Evolutionary conservation across 1,140 invertebrate species (phyloP).

Genomic region (Colletes gigas): DNA sequence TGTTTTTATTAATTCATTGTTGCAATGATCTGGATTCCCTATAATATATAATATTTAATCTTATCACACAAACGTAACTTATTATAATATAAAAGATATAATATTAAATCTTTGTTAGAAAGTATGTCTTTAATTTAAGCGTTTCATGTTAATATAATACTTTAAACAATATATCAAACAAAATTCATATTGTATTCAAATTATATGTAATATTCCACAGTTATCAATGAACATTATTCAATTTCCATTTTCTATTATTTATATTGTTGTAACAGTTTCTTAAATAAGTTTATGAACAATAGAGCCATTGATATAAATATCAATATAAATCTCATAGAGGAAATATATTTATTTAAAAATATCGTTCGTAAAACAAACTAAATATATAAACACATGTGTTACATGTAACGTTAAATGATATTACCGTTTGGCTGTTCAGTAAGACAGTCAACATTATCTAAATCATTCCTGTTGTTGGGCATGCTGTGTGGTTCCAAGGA

Average conservation of each 20-base stretch:
- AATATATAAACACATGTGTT: neutral
- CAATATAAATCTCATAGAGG: neutral
- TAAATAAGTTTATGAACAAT: slow-evolving; percentile 30
- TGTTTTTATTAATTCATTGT: slow-evolving; percentile 62
- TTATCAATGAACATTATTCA: slow-evolving; percentile 1
- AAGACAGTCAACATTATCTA: slow-evolving; percentile 61
- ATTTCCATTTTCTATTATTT: neutral
- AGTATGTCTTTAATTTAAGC: neutral
- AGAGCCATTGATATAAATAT: slow-evolving; percentile 12
- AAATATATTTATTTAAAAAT: neutral
- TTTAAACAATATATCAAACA: neutral
- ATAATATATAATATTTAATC: slow-evolving; percentile 35
- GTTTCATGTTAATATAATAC: neutral
- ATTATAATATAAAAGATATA: neutral
- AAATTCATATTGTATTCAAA: neutral
- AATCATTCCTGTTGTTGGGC: slow-evolving; percentile 60
- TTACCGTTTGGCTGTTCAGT: slow-evolving; percentile 63
- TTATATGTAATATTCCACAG: neutral
- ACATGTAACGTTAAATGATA: slow-evolving; percentile 22
- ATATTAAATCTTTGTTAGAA: neutral
- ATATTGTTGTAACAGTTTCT: neutral
- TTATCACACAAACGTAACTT: neutral
- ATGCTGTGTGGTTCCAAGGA: slow-evolving; percentile 57
- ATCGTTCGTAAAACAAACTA: slow-evolving; percentile 16
- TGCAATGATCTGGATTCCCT: slow-evolving; percentile 61